These are phyloP conservation scores for Mirza zaza DNA, from an alignment of 2,113 vertebrate species.

Conservation along the genomic window DNA sequence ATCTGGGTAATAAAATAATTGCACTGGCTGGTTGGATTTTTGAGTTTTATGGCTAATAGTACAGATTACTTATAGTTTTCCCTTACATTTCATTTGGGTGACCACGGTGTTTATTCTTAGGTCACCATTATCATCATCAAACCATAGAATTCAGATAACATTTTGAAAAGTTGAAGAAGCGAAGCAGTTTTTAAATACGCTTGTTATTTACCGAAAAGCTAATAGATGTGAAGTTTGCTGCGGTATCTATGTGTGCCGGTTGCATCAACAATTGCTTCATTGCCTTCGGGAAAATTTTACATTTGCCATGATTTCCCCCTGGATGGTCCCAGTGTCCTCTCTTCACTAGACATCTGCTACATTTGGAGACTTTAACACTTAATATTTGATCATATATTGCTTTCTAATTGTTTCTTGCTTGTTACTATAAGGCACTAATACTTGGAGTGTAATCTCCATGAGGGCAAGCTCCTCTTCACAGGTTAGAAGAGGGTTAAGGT, in stretches of 20 bases:
- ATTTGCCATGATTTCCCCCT: rapidly evolving
- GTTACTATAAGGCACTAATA: not conserved
- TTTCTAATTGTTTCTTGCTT: not conserved
- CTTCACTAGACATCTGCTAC: not conserved
- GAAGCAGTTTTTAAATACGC: not conserved
- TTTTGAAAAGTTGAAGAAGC: not conserved
- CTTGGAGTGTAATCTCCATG: not conserved
- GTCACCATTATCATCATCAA: not conserved
- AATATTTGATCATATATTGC: no score
- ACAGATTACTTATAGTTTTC: not conserved
- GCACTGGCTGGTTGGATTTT: not conserved
- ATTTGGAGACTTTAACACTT: not conserved
- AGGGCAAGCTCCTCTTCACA: not conserved
- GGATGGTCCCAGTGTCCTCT: not conserved
- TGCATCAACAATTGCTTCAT: not conserved
- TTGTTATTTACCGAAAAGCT: not conserved
- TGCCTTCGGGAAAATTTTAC: not conserved
- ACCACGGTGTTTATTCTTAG: not conserved
- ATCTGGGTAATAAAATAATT: not conserved
- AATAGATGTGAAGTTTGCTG: no score
- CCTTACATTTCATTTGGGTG: not conserved
- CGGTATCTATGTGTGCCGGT: rapidly evolving
- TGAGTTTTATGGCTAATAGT: not conserved
- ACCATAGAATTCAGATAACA: rapidly evolving
- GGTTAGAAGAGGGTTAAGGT: not conserved